Conservation (phyloP, 2,888 invertebrate species). For the Carcina quercana region DNA sequence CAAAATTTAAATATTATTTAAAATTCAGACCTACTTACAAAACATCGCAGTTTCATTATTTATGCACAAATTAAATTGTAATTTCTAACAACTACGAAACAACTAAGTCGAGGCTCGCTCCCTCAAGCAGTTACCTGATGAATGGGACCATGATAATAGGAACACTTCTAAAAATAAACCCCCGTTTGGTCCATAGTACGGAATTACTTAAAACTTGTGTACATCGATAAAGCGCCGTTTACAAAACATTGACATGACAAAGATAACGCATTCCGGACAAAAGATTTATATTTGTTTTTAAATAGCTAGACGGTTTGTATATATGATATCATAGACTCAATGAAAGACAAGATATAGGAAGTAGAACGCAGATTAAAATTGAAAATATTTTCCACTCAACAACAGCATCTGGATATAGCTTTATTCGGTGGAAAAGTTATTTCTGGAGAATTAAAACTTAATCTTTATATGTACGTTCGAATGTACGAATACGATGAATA, state of each 20-base stretch:
- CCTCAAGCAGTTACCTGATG: conserved; percentile 42
- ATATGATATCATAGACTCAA: too few species aligned
- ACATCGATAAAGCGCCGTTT: conserved; percentile 49
- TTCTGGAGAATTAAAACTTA: too few species aligned
- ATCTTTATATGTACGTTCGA: too few species aligned
- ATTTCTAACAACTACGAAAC: conserved; percentile 29
- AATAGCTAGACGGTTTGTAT: too few species aligned
- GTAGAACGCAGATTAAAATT: too few species aligned
- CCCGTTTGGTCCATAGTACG: conserved; percentile 49
- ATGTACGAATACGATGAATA: too few species aligned
- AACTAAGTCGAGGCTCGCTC: conserved; percentile 32
- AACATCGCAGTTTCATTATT: conserved; percentile 41
- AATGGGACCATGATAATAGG: conserved; percentile 36
- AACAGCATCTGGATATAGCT: too few species aligned
- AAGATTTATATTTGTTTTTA: conserved; percentile 24
- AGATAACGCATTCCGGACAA: conserved; percentile 31
- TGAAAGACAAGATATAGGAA: too few species aligned
- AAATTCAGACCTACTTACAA: too few species aligned
- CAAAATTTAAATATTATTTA: too few species aligned
- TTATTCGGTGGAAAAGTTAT: too few species aligned
- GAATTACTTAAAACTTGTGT: conserved; percentile 61
- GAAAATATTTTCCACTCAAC: too few species aligned
- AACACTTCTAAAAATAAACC: conserved; percentile 48
- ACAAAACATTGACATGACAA: conserved; percentile 51
- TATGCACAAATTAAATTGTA: conserved; percentile 16